Base-by-base conservation (phyloP, 2,797 vertebrate species). In the Clangula hyemalis region DNA sequence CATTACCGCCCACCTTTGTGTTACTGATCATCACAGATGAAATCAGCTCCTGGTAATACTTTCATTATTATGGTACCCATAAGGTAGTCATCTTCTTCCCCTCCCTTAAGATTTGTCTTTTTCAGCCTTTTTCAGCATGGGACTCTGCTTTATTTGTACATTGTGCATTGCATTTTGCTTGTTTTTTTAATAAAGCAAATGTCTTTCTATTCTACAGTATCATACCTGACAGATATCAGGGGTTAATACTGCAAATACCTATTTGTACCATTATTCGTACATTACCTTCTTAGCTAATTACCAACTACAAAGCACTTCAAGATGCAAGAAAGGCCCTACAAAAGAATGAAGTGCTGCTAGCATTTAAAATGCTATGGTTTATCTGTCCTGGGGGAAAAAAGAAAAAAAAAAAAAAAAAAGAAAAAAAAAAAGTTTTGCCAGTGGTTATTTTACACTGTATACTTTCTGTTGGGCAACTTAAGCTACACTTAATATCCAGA, bases 401-500 rank as follows among this genome's bases (percentile, higher is more conserved):
- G 6, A 24, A 51, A 51, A 11, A 32, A 17, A 15, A 0, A 93
- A 47, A 47, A 21, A 22, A 47, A 49, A 13, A 13, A 28, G 36
- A 82, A 68, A 19, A 13, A 0, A 93, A 85, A 32, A 30, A 94
- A 95, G 36, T 94, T 90, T 92, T 79, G 13, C 36, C 71, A 85
- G 36, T 76, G 17, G 20, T 94, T 92, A 64, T 79, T 96, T 97
- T 73, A 84, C 30, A 58, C 24, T 32, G 15, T 47, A 39, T 20
- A 53, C 25, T 79, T 84, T 88, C 79, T 84, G 60, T 76, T 38
- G 79, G 60, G 77, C 78, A 94, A 77, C 53, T 79, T 86, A 91
- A 91, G 65, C 74, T 85, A 47, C 47, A 71, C 43, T 90, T 85
- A 94, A 87, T 87, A 95, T 88, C 71, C 83, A 94, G 83, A 91